These are phyloP conservation scores for Brachyopa scutellaris DNA, from an alignment of 2,888 invertebrate species.

Conservation along the genomic window DNA sequence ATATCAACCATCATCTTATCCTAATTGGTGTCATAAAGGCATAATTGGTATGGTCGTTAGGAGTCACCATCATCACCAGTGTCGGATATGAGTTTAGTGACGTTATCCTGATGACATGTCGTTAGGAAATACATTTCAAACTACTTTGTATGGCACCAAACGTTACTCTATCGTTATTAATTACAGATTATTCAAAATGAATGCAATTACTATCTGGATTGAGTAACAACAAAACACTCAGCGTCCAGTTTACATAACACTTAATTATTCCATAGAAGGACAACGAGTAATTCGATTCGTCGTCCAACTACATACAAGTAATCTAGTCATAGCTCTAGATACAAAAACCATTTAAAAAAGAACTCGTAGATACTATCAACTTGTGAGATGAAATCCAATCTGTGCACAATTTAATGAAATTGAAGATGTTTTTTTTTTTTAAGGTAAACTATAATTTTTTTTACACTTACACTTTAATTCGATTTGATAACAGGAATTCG, in stretches of 20 bases:
- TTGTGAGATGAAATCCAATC: background rate
- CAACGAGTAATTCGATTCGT: slow-evolving; percentile 5
- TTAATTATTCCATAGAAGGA: slow-evolving; percentile 40
- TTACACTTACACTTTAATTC: slow-evolving; percentile 57
- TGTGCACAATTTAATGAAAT: slow-evolving; percentile 48
- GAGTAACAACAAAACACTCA: background rate
- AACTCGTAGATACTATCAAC: background rate
- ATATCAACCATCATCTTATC: background rate
- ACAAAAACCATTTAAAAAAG: background rate
- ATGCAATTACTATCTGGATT: background rate
- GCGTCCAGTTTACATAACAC: slow-evolving; percentile 4
- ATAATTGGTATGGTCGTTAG: background rate
- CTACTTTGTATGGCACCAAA: background rate
- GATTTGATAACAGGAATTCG: slow-evolving; percentile 18
- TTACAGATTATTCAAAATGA: slow-evolving; percentile 11
- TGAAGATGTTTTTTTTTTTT: slow-evolving; percentile 10
- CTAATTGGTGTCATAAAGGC: background rate
- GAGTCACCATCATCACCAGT: background rate
- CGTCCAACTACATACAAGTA: no score
- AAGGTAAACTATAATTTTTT: background rate
- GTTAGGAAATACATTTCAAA: slow-evolving; percentile 17
- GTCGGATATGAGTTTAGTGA: background rate
- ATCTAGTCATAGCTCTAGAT: no score
- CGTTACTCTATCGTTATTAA: background rate
- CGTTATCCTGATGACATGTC: slow-evolving; percentile 22